These are phyloP conservation scores for Acanthurus leucopareius DNA, from an alignment of 2,797 vertebrate species.

Conservation along the genomic window DNA sequence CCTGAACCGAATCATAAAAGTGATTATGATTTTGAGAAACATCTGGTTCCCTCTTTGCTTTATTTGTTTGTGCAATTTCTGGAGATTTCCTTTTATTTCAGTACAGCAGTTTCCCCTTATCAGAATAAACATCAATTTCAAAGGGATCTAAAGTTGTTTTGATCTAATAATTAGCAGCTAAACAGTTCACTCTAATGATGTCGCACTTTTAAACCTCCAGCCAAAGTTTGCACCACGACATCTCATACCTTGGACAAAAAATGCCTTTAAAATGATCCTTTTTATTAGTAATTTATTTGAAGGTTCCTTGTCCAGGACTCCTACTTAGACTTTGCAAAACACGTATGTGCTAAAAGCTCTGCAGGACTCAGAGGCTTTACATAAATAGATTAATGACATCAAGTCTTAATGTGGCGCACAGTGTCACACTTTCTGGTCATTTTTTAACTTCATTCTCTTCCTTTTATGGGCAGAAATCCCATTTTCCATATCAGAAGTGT, in stretches of 20 bases:
- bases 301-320: too few species aligned
- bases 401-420: neutral
- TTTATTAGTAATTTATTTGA: too few species aligned
- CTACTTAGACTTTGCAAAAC: too few species aligned
- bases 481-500: neutral
- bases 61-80: constrained; percentile 18
- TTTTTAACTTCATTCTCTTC: neutral
- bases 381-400: neutral
- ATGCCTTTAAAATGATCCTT: too few species aligned
- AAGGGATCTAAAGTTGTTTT: neutral
- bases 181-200: neutral
- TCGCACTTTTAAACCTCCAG: neutral
- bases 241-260: neutral
- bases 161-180: neutral
- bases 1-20: neutral
- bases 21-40: constrained; percentile 1
- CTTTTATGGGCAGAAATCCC: neutral
- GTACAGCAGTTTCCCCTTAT: constrained; percentile 15
- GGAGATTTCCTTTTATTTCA: constrained; percentile 9
- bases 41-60: constrained; percentile 6
- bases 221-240: neutral
- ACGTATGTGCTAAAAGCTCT: too few species aligned
- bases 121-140: constrained; percentile 21
- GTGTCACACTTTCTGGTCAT: neutral
- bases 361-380: too few species aligned